These are phyloP conservation scores for Theristus sp. DNA, from an alignment of 2,888 invertebrate genomes.

Conservation along the genomic window DNA sequence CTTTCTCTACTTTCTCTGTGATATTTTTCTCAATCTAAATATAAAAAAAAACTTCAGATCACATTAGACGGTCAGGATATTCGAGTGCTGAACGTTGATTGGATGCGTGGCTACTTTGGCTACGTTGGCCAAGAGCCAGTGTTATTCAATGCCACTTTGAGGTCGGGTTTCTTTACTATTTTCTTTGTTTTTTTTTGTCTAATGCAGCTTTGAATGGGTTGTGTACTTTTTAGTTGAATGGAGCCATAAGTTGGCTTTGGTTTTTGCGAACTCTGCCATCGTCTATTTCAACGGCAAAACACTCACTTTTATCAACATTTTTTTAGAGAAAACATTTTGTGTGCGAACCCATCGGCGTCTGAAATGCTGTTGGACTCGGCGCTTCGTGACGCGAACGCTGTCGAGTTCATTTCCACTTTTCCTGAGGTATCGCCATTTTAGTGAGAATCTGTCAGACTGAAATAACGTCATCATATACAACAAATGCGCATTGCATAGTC, in stretches of 20 bases:
- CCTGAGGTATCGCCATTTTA: not conserved
- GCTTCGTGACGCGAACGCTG: not conserved
- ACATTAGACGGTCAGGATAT: not conserved
- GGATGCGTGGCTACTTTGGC: not conserved
- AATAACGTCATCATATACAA: no score
- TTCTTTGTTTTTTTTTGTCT: no score
- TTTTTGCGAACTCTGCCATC: no score
- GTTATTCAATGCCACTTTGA: not conserved
- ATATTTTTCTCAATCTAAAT: no score
- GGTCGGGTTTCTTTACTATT: no score
- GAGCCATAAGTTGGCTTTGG: no score
- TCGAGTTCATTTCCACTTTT: not conserved
- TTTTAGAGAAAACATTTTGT: not conserved
- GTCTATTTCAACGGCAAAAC: not conserved
- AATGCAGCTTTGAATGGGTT: no score
- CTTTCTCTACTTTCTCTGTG: no score
- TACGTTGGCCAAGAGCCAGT: not conserved
- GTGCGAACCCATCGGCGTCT: not conserved
- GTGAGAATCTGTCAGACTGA: no score
- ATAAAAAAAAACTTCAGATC: not conserved
- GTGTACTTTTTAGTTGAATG: no score
- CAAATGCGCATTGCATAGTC: no score
- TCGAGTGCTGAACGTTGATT: not conserved
- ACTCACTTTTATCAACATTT: not conserved
- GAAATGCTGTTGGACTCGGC: not conserved